Percentiles rank a stretch among this genome's conserved stretches.
Evolutionary conservation across 1,140 invertebrate species (phyloP).

Genomic region (Caligus rogercresseyi): DNA sequence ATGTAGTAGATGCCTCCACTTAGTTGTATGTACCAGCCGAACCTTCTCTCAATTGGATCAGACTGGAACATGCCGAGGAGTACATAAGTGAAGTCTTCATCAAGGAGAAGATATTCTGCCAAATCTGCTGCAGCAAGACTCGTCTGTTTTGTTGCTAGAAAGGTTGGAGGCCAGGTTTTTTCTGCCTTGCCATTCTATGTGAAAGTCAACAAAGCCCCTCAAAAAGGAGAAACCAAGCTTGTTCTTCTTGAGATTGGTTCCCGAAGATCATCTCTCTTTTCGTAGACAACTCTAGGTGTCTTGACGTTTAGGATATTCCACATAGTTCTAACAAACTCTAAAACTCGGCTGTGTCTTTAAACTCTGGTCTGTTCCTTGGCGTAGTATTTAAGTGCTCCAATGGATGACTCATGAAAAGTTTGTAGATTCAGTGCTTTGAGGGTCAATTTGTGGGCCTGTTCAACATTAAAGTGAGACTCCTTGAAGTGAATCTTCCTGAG

Average conservation of each 20-base stretch:
- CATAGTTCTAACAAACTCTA: neutral
- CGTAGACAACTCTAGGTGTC: neutral
- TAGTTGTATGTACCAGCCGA: constrained; percentile 6
- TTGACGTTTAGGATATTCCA: neutral
- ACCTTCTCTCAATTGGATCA: constrained; percentile 4
- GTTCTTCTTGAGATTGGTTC: neutral
- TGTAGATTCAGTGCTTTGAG: neutral
- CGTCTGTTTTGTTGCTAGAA: constrained; percentile 2
- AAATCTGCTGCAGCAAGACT: neutral
- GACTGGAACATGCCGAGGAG: constrained; percentile 1
- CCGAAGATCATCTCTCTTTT: neutral
- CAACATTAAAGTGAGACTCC: neutral
- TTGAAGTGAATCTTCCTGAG: no score
- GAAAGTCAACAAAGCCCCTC: neutral
- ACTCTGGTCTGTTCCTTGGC: neutral
- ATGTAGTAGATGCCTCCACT: constrained; percentile 2
- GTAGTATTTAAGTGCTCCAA: neutral
- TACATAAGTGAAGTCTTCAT: no score
- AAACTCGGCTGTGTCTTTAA: neutral
- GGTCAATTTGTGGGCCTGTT: neutral
- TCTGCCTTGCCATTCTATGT: neutral
- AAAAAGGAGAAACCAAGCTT: neutral
- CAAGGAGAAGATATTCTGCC: neutral
- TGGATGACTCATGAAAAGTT: neutral
- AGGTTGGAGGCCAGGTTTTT: neutral